phyloP scores from a whole-genome alignment of 2,113 vertebrate genomes.

The Pomatostomus ruficeps region DNA sequence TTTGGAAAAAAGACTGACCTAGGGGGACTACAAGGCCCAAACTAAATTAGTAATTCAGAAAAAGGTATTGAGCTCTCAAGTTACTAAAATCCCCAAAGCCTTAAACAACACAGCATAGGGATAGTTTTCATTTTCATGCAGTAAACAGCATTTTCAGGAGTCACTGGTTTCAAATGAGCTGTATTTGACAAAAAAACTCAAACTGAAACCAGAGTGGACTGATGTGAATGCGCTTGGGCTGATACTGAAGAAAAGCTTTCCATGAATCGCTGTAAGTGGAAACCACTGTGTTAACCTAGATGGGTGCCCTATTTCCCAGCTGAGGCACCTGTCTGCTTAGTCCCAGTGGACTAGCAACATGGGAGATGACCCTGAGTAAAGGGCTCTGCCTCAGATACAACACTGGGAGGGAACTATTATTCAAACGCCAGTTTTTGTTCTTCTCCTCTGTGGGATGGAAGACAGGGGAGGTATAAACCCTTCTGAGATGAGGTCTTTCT shows the following conservation, averaged over 20 bases:
- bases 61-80: not conserved
- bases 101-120: not conserved
- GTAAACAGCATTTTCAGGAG: slow-evolving; percentile 29
- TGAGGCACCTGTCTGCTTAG: not conserved
- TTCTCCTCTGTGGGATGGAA: not conserved
- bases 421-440: not conserved
- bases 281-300: not conserved
- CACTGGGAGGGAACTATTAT: not conserved
- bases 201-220: slow-evolving; percentile 13
- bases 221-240: slow-evolving; percentile 1
- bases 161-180: not conserved
- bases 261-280: not conserved
- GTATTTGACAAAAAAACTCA: not conserved
- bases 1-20: not conserved
- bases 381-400: not conserved
- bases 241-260: slow-evolving; percentile 50
- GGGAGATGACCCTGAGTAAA: not conserved
- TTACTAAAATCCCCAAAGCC: not conserved
- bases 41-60: not conserved
- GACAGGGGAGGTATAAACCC: not conserved
- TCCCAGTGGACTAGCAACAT: not conserved
- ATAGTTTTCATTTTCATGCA: slow-evolving; percentile 25
- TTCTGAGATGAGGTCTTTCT: not conserved
- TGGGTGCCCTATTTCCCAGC: not conserved
- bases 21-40: not conserved